phyloP scores from a whole-genome alignment of 2,888 invertebrate genomes.

The Aphidius colemani region DNA sequence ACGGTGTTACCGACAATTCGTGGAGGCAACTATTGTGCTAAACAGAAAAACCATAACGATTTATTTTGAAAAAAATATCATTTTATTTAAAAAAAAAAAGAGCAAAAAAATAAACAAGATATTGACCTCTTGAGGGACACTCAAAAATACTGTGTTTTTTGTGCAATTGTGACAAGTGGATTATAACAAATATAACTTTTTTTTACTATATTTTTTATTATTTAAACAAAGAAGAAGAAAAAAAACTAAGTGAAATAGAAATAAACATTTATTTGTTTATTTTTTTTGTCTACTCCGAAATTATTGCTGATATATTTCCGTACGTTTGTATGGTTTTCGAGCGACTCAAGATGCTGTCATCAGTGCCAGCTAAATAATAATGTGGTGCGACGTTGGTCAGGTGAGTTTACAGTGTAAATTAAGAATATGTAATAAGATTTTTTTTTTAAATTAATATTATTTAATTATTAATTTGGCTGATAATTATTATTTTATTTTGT shows the following conservation, averaged over 20 bases:
- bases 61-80: background rate
- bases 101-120: too few species aligned
- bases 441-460: constrained; percentile 9
- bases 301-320: constrained; percentile 28
- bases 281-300: background rate
- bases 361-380: constrained; percentile 58
- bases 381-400: constrained; percentile 61
- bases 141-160: background rate
- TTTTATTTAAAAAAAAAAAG: background rate
- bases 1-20: constrained; percentile 34
- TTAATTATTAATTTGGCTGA: constrained; percentile 14
- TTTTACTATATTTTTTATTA: background rate
- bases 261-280: background rate
- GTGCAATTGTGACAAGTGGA: constrained; percentile 5
- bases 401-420: constrained; percentile 47
- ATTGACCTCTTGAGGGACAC: background rate
- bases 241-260: constrained; percentile 1
- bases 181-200: background rate
- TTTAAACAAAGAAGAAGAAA: background rate
- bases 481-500: background rate
- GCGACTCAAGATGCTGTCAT: constrained; percentile 58
- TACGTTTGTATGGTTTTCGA: constrained; percentile 50
- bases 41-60: constrained; percentile 29
- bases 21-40: constrained; percentile 31
- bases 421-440: background rate